A percentile compares a stretch with the other conserved stretches of the same genome.
Conservation (phyloP, 2,113 vertebrate genomes). For the Otis tarda region DNA sequence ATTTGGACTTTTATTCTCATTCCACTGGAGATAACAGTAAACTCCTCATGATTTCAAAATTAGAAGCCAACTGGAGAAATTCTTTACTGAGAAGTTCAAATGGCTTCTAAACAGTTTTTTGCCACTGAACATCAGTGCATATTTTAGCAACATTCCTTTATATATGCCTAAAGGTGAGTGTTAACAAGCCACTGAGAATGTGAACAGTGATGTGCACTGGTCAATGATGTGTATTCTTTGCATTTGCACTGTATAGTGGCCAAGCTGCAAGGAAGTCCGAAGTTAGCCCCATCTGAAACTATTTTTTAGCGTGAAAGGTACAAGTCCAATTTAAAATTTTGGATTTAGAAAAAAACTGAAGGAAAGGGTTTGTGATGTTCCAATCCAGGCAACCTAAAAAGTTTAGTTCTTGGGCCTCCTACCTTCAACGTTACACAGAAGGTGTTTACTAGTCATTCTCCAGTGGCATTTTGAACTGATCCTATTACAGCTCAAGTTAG, state of each 20-base stretch:
- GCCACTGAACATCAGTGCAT: neutral
- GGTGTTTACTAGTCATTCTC: neutral
- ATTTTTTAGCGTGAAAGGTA: rapidly evolving
- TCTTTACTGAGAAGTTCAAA: neutral
- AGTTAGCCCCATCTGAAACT: neutral
- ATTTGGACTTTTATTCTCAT: neutral
- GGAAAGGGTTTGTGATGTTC: neutral
- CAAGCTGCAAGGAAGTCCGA: neutral
- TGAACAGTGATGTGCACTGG: neutral
- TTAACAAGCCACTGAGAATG: neutral
- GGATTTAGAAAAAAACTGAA: neutral
- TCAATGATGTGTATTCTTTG: neutral
- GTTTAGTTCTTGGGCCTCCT: neutral
- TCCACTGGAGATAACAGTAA: neutral
- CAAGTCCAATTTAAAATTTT: neutral
- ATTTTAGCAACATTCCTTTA: neutral
- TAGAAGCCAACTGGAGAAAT: neutral
- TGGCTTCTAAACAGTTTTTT: neutral
- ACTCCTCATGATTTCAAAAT: neutral
- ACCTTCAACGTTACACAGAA: neutral
- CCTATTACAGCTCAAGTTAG: neutral
- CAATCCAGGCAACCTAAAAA: neutral
- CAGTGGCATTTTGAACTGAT: neutral
- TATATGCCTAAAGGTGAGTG: neutral
- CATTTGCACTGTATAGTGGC: neutral